Conservation (phyloP, 1,140 invertebrate genomes). For the Anastrepha ludens region DNA sequence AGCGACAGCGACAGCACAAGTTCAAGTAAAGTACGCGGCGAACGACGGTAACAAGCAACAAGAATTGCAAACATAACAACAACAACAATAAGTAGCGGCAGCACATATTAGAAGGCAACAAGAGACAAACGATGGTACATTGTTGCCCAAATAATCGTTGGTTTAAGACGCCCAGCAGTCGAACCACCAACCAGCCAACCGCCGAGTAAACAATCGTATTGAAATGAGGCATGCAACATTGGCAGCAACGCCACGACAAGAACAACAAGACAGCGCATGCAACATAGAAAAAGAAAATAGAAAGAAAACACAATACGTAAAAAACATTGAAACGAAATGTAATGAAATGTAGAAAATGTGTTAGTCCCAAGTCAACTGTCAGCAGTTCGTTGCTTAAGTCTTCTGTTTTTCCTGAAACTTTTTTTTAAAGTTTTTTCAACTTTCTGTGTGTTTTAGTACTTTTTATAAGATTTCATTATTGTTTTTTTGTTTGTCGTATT, state of each 20-base stretch:
- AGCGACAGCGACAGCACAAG: background rate
- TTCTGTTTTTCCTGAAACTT: background rate
- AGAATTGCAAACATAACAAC: background rate
- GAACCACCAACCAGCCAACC: constrained; percentile 30
- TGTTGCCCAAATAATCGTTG: background rate
- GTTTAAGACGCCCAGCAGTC: background rate
- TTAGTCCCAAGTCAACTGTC: constrained; percentile 25
- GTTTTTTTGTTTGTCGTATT: background rate
- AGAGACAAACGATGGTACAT: background rate
- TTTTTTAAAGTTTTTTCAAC: background rate
- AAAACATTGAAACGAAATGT: constrained; percentile 53
- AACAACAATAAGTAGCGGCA: background rate
- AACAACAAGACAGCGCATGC: constrained; percentile 17
- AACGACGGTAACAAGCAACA: too few relatives aligned
- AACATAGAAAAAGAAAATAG: constrained; percentile 17
- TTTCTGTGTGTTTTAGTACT: background rate
- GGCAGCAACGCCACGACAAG: background rate
- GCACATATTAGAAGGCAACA: background rate
- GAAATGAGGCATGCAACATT: constrained; percentile 34
- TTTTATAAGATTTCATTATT: background rate
- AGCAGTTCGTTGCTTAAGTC: constrained; percentile 41
- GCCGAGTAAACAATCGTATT: background rate
- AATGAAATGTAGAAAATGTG: constrained; percentile 54
- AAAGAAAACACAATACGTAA: background rate
- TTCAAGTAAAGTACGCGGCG: background rate